These are phyloP conservation scores for Timema podura DNA, from an alignment of 2,888 invertebrate species.

Conservation along the genomic window DNA sequence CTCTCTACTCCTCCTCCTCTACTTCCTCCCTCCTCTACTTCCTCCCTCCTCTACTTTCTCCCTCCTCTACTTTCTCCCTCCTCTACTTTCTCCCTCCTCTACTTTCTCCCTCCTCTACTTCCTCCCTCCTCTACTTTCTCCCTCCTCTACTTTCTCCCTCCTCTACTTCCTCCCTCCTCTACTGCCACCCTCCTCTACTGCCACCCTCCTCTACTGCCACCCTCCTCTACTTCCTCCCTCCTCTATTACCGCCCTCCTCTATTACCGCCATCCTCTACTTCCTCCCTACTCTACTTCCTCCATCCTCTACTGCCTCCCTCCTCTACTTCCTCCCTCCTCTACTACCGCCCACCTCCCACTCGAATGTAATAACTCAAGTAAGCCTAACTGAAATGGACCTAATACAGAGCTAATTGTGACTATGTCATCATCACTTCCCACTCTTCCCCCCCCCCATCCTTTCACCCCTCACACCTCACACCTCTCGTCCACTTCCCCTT, in stretches of 20 bases:
- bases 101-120: neutral
- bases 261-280: no score
- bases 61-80: neutral
- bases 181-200: neutral
- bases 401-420: no score
- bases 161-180: neutral
- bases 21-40: neutral
- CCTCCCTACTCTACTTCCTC: no score
- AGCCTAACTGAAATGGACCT: no score
- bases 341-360: no score
- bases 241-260: neutral
- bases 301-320: no score
- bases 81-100: neutral
- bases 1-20: neutral
- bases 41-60: neutral
- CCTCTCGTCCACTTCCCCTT: no score
- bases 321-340: no score
- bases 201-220: neutral
- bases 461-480: no score
- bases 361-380: no score
- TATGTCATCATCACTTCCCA: no score
- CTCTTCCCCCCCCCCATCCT: no score
- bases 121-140: neutral
- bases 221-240: neutral
- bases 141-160: neutral